These are phyloP conservation scores for Oophaga pumilio DNA, from an alignment of 2,113 vertebrate genomes.

Conservation along the genomic window DNA sequence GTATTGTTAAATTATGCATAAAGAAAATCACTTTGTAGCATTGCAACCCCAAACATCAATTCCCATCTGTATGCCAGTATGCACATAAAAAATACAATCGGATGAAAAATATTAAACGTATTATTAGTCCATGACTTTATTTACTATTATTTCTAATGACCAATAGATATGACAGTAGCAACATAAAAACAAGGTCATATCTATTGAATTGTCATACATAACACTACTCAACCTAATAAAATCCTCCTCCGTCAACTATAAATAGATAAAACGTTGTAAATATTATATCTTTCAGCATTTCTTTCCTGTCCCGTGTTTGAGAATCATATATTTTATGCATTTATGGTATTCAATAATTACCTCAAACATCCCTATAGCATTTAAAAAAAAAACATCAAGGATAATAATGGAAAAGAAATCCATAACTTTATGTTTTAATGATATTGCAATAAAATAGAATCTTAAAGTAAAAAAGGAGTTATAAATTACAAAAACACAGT, in stretches of 20 bases:
- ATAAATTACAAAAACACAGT: neutral
- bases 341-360: conserved; percentile 7
- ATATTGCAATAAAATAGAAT: neutral
- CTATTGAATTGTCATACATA: conserved; percentile 33
- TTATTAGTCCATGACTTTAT: neutral
- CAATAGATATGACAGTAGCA: neutral
- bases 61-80: neutral
- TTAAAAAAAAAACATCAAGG: neutral
- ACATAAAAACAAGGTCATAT: conserved; percentile 27
- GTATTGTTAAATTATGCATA: conserved; percentile 11
- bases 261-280: conserved; percentile 20
- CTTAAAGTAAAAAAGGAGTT: neutral
- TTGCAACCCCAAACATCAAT: neutral
- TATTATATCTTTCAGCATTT: neutral
- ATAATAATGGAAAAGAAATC: neutral
- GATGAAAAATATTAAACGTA: neutral
- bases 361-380: conserved; percentile 1
- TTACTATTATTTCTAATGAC: neutral
- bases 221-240: conserved; percentile 5
- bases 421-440: neutral
- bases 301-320: conserved; percentile 1
- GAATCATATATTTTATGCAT: conserved; percentile 1
- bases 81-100: neutral
- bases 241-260: neutral
- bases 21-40: conserved; percentile 1